Evolutionary conservation across 2,113 vertebrate genomes (phyloP).

Genomic region (Macquaria ambigua): DNA sequence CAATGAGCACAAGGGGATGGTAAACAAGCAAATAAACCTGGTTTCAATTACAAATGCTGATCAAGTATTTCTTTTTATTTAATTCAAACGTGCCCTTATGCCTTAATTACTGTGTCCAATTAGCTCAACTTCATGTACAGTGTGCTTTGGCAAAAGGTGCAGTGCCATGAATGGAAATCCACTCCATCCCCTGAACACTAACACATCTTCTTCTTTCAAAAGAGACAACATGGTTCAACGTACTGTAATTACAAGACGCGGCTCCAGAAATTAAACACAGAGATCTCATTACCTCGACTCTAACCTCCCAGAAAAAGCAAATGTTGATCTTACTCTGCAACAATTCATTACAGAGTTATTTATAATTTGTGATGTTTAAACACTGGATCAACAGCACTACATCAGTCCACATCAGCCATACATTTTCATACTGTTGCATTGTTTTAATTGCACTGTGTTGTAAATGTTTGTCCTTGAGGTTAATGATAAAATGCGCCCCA

Average conservation of each 20-base stretch:
- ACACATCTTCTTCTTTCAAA: constrained; percentile 2
- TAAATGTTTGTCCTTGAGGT: not conserved
- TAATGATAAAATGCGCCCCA: not conserved
- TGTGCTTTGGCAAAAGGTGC: constrained; percentile 16
- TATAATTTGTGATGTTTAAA: not conserved
- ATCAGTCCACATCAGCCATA: not conserved
- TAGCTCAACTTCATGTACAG: constrained; percentile 22
- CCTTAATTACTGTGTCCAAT: constrained; percentile 66
- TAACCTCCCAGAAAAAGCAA: not conserved
- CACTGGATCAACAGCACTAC: not conserved
- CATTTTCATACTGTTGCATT: not conserved
- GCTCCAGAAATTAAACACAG: not conserved
- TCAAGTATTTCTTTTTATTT: constrained; percentile 63
- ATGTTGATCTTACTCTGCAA: not conserved
- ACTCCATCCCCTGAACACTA: not conserved
- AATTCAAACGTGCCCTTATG: constrained; percentile 74
- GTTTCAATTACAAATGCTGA: constrained; percentile 77
- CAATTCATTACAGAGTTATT: not conserved
- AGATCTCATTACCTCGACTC: not conserved
- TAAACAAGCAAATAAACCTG: constrained; percentile 65
- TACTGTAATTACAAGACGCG: not conserved
- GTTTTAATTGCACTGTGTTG: not conserved
- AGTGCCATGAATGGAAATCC: constrained; percentile 13
- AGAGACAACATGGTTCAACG: not conserved
- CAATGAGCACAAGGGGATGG: constrained; percentile 71